Percentiles rank a stretch among this genome's conserved stretches.
phyloP scores from a whole-genome alignment of 2,888 invertebrate species.

The Julus scandinavius region DNA sequence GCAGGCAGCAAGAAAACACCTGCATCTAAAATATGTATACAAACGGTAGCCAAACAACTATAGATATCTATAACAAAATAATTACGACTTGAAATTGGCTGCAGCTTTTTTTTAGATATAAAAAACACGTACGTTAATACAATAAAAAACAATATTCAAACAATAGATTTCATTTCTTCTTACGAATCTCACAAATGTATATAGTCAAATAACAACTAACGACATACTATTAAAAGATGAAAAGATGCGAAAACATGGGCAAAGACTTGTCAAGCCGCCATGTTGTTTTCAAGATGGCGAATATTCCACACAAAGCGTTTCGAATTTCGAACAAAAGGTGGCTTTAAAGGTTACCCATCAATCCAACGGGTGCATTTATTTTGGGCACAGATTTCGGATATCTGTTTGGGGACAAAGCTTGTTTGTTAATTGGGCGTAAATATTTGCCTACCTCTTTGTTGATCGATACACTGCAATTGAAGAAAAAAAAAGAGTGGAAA shows the following conservation, averaged over 20 bases:
- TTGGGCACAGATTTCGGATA: background rate
- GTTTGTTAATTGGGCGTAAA: constrained; percentile 15
- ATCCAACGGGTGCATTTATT: background rate
- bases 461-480: background rate
- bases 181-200: background rate
- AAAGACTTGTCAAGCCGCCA: no score
- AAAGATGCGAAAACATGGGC: no score
- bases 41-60: constrained; percentile 15
- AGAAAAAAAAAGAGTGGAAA: background rate
- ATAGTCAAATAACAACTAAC: background rate
- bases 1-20: background rate
- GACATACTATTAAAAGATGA: no score
- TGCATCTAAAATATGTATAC: background rate
- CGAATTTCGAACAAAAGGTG: background rate
- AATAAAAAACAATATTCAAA: background rate
- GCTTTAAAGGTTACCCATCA: no score
- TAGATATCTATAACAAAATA: background rate
- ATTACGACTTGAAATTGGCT: background rate
- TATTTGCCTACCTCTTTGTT: constrained; percentile 15
- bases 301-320: no score
- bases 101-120: background rate
- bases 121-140: background rate
- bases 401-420: background rate
- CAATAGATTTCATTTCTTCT: background rate
- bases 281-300: no score